Conservation (phyloP, 92 coral and sea anemone species). For the Actinernus sp. region DNA sequence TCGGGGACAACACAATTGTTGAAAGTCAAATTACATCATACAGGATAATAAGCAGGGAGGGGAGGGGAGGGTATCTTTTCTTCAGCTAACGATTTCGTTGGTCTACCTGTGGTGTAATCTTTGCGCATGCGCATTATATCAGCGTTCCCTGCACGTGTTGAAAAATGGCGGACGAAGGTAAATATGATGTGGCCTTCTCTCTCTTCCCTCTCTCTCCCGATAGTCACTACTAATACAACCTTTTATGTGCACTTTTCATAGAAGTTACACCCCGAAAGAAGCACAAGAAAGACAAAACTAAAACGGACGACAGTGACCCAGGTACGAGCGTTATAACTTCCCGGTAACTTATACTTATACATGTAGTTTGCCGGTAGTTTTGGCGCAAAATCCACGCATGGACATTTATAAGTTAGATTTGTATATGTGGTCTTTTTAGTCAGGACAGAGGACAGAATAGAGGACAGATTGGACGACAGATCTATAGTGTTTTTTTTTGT, state of each 20-base stretch:
- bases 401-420: neutral
- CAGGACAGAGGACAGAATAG: no score
- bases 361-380: no score
- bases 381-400: no score
- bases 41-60: no score
- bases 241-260: slow-evolving; percentile 3
- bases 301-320: slow-evolving; percentile 58
- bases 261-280: slow-evolving; percentile 75
- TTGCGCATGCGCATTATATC: slow-evolving; percentile 40
- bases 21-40: no score
- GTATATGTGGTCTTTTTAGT: neutral
- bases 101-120: slow-evolving; percentile 25
- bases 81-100: no score
- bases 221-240: neutral
- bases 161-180: slow-evolving; percentile 87
- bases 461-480: no score
- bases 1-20: no score
- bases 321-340: slow-evolving; percentile 39
- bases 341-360: no score
- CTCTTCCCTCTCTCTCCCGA: no score
- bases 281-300: slow-evolving; percentile 75
- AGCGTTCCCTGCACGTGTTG: slow-evolving; percentile 60
- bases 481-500: no score
- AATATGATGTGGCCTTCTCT: neutral
- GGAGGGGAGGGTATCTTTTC: no score